phyloP scores from a whole-genome alignment of 2,888 invertebrate genomes.

The Alviniconcha strummeri region DNA sequence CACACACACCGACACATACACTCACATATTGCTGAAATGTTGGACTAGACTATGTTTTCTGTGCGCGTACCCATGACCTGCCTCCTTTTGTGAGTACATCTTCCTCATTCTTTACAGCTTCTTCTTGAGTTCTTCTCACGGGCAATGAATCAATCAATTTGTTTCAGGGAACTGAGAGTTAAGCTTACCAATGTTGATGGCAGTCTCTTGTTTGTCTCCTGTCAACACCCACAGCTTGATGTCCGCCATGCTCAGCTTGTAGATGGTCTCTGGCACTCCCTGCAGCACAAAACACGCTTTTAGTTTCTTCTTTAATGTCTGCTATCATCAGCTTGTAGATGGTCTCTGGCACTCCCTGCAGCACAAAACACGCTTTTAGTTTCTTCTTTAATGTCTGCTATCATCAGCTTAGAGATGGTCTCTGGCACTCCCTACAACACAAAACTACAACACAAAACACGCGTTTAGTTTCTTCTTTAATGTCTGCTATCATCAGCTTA shows the following conservation, averaged over 20 bases:
- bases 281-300: conserved; percentile 38
- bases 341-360: conserved; percentile 89
- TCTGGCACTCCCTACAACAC: no score
- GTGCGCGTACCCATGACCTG: no score
- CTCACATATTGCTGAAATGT: background rate
- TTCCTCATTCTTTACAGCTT: no score
- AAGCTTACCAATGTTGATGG: conserved; percentile 91
- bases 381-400: no score
- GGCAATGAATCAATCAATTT: no score
- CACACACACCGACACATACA: background rate
- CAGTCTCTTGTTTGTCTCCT: conserved; percentile 99
- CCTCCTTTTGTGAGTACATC: no score
- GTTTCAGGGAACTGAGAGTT: background rate
- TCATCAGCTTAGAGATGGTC: no score
- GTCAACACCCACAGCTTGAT: conserved; percentile 93
- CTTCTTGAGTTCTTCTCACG: no score
- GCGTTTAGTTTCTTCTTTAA: no score
- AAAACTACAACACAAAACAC: no score
- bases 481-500: no score
- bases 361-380: background rate
- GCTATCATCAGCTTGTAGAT: conserved; percentile 94
- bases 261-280: conserved; percentile 95
- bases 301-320: conserved; percentile 76
- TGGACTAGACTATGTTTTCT: no score
- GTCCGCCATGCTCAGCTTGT: conserved; percentile 91